Base-by-base conservation (phyloP, 2,888 invertebrate species). In the Xylophagus ater region DNA sequence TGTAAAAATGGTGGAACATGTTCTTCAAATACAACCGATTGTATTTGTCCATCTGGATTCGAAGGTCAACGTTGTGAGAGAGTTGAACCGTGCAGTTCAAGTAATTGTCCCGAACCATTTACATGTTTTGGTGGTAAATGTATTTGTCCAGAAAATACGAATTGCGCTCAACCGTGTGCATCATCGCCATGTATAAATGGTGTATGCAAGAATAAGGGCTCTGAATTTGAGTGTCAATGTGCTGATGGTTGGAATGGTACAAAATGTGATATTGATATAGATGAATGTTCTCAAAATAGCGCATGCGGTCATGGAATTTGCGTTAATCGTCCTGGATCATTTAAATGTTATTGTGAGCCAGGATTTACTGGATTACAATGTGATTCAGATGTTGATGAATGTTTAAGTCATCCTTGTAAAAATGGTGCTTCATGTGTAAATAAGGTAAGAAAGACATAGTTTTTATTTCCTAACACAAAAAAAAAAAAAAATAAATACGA, bases 281-380 rank as follows among this genome's bases (percentile, higher is more conserved):
- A 89, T 56, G 89, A 89, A 59, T 60, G 66, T 37, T 51, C 59
- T 0, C 55, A 60, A 21, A 68, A 69, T 31, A 70, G 74, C 39
- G 72, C 81, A 45, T 89, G 89, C 59, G 80, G 81, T 51, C 70
- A 84, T 53, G 89, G 89, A 17, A 82, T 88, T 42, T 90, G 89
- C 59, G 67, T 83, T 20, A 89, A 89, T 58, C 73, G 65, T 8
- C 66, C 71, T 13, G 87, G 87, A 31, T 76, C 79, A 43, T 89
- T 79, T 64, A 78, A 82, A 53, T 92, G 92, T 60, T 83, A 80
- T 54, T 92, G 90, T 60, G 74, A 73, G 35, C 85, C 86, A n/a
- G 92, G 92, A 3, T 89, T 77, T 60, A 85, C 88, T 10, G 90
- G 90, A 13, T 74, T 78, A 53, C 74, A 77, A 48, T 92, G 90